Base-by-base conservation (phyloP, 2,797 vertebrate species). In the Clamator glandarius region DNA sequence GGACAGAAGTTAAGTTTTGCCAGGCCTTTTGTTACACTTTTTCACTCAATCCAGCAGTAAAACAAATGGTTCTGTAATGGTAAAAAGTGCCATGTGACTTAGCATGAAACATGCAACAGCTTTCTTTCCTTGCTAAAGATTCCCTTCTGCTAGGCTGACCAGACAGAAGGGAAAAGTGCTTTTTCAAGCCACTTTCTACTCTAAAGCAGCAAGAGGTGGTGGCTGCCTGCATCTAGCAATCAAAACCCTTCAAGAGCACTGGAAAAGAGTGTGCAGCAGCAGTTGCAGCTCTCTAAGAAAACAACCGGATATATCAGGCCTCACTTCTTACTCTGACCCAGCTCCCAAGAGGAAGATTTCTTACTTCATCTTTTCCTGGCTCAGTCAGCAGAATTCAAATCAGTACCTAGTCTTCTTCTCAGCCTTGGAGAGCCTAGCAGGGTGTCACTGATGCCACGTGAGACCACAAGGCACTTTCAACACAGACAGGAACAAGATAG, bases 1-100 rank as follows among this genome's bases (percentile, higher is more conserved):
- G 62, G 82, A 72, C 87, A 91, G 54, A 88, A 89, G 89, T 90
- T 74, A 82, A 78, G 81, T 93, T 93, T 92, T 95, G 76, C 54
- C 28, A 39, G 42, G 68, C 87, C 39, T 95, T 96, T 94, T 90
- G 59, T 88, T 93, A 61, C 36, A 61, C 35, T 52, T 90, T 61
- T 81, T 92, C 84, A 86, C 19, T 82, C 87, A 81, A 66, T 28
- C 85, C 75, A 85, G 12, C 86, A 70, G 81, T 92, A 90, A 92
- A 90, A 50, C 68, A 95, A 90, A 77, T 84, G 79, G 50, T 89
- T 81, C 58, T 66, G 35, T 83, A 88, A 82, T 31, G 41, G 42
- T 90, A 74, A 89, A 92, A 91, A 70, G 42, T 81, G 61, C 7
- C 26, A 31, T 83, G 18, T 84, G 46, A 58, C 84, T 89, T 57